Base-by-base conservation (phyloP, 2,797 vertebrate species). In the Loris lydekkerianus region DNA sequence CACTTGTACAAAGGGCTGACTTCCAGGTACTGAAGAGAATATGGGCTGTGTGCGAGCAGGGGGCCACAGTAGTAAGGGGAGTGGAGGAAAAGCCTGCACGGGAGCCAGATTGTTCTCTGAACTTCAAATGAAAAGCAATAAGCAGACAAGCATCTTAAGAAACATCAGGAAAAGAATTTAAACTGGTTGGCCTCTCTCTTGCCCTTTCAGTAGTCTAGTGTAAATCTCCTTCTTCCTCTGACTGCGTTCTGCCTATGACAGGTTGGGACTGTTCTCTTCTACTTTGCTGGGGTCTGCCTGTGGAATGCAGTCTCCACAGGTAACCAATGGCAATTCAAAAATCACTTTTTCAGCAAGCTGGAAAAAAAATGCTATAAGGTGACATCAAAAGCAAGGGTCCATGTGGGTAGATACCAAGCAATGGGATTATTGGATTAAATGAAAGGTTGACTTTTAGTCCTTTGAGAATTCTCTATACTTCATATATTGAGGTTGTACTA, bases 21-120 rank as follows among this genome's bases (percentile, higher is more conserved):
- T 98, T 98, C 85, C 58, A 97, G 95, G 95, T 97, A 98, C n/a
- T 86, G 60, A 83, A 95, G 95, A 77, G 27, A 95, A 97, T 96
- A 96, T 0, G 37, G 77, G 60, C 7, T 5, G 13, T 20, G 31
- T 61, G 5, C 86, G 6, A 56, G 61, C n/a, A 77, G 27, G n/a
- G 76, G 43, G 20, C 15, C 53, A 49, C 10, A 0, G 18, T 37
- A 21, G 23, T 56, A 23, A 17, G 2, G 27, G 25, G 21, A 67
- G 31, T 21, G 37, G 34, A 49, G 14, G 20, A 53, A 90, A 69
- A 85, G 15, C 7, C 37, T 69, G 21, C 14, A 1, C 7, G 4
- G 11, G 56, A 69, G 70, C 23, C 80, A 49, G 96, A 95, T 83
- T 96, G 94, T 80, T 93, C 86, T 96, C 94, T 31, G 0, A 95